A percentile compares a stretch with the other conserved stretches of the same genome.
These are phyloP conservation scores for Ditylenchus weischeri DNA, from an alignment of 2,888 invertebrate species.

Conservation along the genomic window DNA sequence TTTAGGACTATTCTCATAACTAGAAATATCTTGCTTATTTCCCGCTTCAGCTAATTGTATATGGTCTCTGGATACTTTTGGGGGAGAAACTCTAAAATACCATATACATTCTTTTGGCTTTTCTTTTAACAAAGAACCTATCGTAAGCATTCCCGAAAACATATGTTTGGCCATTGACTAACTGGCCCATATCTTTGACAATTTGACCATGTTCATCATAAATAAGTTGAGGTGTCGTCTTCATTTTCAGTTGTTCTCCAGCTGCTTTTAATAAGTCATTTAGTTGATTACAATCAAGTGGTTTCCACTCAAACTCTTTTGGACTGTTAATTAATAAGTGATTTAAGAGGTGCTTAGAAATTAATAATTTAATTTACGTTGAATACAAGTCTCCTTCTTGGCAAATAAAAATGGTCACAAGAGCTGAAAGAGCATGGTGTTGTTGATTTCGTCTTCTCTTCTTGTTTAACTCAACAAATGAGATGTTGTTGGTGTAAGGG, in stretches of 20 bases:
- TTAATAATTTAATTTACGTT: constrained; percentile 8
- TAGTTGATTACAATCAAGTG: constrained; percentile 41
- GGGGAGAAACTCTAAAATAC: too few species aligned
- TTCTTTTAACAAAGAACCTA: too few species aligned
- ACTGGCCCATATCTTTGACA: constrained; percentile 41
- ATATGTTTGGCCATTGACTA: constrained; percentile 41
- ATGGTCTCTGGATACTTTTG: too few species aligned
- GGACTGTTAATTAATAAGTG: constrained; percentile 29
- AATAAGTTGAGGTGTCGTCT: constrained; percentile 30
- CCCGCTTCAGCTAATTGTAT: too few species aligned
- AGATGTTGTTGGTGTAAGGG: constrained; percentile 41
- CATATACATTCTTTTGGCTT: too few species aligned
- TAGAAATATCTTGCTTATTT: too few species aligned
- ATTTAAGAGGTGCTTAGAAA: not conserved
- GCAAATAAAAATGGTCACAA: constrained; percentile 26
- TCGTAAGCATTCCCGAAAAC: constrained; percentile 20
- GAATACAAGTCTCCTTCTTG: constrained; percentile 19
- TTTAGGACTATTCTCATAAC: too few species aligned
- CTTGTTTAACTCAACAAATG: constrained; percentile 49
- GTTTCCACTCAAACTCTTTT: constrained; percentile 46
- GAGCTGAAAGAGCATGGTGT: constrained; percentile 25
- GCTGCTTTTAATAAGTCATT: constrained; percentile 41
- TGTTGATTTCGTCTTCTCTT: constrained; percentile 39
- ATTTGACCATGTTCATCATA: constrained; percentile 34
- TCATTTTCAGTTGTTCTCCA: constrained; percentile 40